Conservation (phyloP, 2,888 invertebrate genomes). For the Metalampra italica region DNA sequence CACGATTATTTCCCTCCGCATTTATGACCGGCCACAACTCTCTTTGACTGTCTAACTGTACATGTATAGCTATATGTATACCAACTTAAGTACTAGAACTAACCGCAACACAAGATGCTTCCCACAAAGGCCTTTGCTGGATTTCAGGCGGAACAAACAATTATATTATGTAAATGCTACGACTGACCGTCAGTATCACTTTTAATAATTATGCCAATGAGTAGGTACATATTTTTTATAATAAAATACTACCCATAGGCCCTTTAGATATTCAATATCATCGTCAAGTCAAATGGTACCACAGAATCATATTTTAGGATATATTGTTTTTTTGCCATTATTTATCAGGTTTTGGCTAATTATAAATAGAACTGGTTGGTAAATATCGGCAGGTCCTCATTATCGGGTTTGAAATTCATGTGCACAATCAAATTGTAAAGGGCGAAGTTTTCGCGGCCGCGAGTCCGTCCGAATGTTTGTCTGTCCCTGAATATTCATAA, state of each 20-base stretch:
- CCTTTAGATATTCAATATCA: no score
- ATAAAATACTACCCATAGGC: no score
- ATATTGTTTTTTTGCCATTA: no score
- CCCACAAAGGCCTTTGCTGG: background rate
- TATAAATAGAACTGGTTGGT: no score
- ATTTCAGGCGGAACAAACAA: background rate
- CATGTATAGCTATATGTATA: no score
- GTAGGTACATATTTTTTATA: no score
- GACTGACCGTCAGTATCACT: no score
- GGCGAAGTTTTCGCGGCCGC: conserved; percentile 7
- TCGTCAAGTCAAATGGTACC: no score
- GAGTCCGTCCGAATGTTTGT: conserved; percentile 22
- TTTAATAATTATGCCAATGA: no score
- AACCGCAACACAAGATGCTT: background rate
- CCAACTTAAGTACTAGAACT: background rate
- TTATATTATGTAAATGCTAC: background rate
- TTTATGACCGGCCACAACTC: background rate
- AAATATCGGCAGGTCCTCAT: background rate
- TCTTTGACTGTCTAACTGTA: no score
- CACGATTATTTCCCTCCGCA: conserved; percentile 12
- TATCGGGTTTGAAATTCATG: conserved; percentile 3
- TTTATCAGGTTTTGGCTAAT: no score
- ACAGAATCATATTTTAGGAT: no score
- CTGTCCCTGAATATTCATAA: conserved; percentile 44
- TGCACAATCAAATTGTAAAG: conserved; percentile 10